Conservation (phyloP, 2,797 vertebrate genomes). For the Enteromius viviparus region DNA sequence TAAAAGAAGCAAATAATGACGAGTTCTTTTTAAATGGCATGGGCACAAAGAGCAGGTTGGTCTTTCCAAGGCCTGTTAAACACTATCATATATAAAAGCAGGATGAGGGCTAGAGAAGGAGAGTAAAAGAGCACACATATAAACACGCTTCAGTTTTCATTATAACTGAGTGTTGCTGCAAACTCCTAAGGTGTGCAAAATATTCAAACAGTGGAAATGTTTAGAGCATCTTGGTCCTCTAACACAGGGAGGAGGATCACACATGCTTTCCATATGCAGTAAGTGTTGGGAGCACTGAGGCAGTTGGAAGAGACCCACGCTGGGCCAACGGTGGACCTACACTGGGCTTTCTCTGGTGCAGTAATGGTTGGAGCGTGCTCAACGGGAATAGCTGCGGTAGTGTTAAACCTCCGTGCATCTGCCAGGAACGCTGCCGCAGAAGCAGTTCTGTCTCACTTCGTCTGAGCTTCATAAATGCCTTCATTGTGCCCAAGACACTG, state of each 20-base stretch:
- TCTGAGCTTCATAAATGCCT: conserved; percentile 59
- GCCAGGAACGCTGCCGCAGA: conserved; percentile 65
- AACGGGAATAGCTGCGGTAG: conserved; percentile 72
- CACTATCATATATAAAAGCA: background rate
- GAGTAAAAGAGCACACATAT: background rate
- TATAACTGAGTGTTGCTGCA: conserved; percentile 3
- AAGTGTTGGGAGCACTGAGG: conserved; percentile 72
- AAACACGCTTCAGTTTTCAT: conserved; percentile 21
- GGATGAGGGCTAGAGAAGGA: background rate
- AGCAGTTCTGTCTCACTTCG: conserved; percentile 62
- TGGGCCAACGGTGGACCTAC: conserved; percentile 9
- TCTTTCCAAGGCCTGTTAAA: conserved; percentile 1
- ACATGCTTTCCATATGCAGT: conserved; percentile 82
- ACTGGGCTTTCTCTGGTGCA: conserved; percentile 63
- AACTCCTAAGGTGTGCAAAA: conserved; percentile 46
- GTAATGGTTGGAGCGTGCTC: conserved; percentile 74
- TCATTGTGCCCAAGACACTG: conserved; percentile 62
- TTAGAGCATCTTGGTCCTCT: conserved; percentile 67
- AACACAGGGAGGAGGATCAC: conserved; percentile 60
- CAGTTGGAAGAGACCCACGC: conserved; percentile 61
- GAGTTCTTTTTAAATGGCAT: conserved; percentile 58
- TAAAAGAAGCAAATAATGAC: conserved; percentile 63
- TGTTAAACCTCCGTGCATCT: conserved; percentile 67
- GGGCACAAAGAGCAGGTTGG: conserved; percentile 30
- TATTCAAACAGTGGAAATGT: conserved; percentile 67